Conservation (phyloP, 2,113 vertebrate species). For the Limnothrissa miodon region DNA sequence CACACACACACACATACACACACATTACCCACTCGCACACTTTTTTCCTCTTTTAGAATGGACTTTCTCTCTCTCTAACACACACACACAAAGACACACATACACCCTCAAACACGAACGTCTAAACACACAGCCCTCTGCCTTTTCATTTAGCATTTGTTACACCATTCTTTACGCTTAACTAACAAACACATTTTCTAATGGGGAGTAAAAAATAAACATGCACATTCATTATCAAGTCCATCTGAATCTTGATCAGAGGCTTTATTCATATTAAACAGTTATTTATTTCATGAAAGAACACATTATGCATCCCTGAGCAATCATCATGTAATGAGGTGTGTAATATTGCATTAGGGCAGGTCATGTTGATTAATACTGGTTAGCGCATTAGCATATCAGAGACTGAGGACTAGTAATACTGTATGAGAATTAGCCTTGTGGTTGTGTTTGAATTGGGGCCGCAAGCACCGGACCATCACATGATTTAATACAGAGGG, state of each 20-base stretch:
- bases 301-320: constrained; percentile 19
- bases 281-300: constrained; percentile 22
- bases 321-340: constrained; percentile 34
- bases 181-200: not conserved
- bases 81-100: too few relatives aligned
- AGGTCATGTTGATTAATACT: not conserved
- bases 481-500: not conserved
- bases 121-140: not conserved
- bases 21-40: not conserved
- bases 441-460: not conserved
- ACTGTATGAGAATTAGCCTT: not conserved
- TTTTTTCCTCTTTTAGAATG: not conserved
- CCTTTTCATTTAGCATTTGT: not conserved
- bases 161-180: not conserved
- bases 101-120: not conserved
- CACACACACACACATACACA: not conserved
- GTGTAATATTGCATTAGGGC: constrained; percentile 28
- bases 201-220: not conserved
- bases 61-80: not conserved
- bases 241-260: constrained; percentile 29
- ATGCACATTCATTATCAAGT: constrained; percentile 24
- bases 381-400: not conserved
- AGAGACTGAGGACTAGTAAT: not conserved
- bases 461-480: not conserved
- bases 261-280: constrained; percentile 33